Evolutionary conservation across 2,888 invertebrate genomes (phyloP), one percentile per base, ranked within the genome.

Genomic region (Agrotis ipsilon): DNA sequence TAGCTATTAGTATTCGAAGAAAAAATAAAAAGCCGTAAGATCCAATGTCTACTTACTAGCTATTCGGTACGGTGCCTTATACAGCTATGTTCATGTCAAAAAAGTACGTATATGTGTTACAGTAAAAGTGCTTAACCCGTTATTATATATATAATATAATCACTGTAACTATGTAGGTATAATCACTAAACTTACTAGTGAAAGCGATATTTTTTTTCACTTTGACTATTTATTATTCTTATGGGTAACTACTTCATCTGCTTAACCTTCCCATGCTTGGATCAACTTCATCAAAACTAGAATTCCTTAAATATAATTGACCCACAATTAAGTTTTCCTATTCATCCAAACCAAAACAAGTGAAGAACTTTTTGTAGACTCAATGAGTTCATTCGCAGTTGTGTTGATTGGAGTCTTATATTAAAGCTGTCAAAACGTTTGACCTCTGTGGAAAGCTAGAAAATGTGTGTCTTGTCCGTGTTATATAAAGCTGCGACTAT

Each of bases 401-500:
- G 39, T 11, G 39, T 39, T 24, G 27, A 52, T 39, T 75, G 48
- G 46, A 39, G 55, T 64, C 52, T 64, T 55, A 24, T 45, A 62
- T 52, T 45, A 66, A 49, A 61, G 16, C 52, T 52, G 51, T 59
- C 68, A 78, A 63, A 72, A 70, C 62, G 57, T 66, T 65, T 68
- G 59, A 65, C 74, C 80, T 79, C 75, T 69, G 69, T 66, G 43
- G 58, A 68, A 67, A 68, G 52, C 68, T 68, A 64, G 80, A 71
- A 70, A 73, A 62, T 71, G 60, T 70, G 46, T 75, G 49, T 70
- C 72, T 75, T 67, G 55, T 78, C 27, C 32, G 18, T 52, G 68
- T 71, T 77, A 81, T 64, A 85, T 84, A 78, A 81, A 78, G 65
- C 75, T 48, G 27, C 14, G 65, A 78, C 77, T 79, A 84, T 85